These are phyloP conservation scores for Globodera rostochiensis DNA, from an alignment of 1,140 invertebrate species.

Conservation along the genomic window DNA sequence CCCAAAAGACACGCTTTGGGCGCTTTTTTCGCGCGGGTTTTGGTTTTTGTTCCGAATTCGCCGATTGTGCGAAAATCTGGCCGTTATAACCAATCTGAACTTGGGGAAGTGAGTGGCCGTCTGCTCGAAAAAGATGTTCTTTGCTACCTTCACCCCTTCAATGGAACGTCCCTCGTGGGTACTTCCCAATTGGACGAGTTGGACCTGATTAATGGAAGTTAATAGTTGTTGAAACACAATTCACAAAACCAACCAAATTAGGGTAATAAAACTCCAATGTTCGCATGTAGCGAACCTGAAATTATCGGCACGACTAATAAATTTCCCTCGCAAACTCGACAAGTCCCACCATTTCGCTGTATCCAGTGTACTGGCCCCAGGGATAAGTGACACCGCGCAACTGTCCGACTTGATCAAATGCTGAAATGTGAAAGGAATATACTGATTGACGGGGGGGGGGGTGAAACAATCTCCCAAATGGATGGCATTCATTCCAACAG, in stretches of 20 bases:
- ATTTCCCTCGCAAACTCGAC: conserved; percentile 37
- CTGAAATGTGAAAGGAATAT: neutral
- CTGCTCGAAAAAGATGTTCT: neutral
- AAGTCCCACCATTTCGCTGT: conserved; percentile 52
- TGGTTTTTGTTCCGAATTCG: neutral
- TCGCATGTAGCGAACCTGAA: conserved; percentile 33
- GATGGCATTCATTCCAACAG: conserved; percentile 10
- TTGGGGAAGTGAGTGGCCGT: neutral
- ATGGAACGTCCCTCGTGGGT: conserved; percentile 64
- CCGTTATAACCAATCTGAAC: conserved; percentile 59
- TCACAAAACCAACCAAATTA: conserved; percentile 25
- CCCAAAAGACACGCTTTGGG: conserved; percentile 59
- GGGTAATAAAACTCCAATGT: conserved; percentile 63
- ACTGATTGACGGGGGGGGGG: neutral
- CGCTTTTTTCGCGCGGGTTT: conserved; percentile 2
- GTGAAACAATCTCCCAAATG: conserved; percentile 36
- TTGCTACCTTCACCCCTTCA: conserved; percentile 53
- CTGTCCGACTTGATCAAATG: conserved; percentile 28
- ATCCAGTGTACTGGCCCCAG: conserved; percentile 58
- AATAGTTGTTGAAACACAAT: neutral
- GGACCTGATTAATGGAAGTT: conserved; percentile 22
- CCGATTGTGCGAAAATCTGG: conserved; percentile 15
- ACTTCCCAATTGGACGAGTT: conserved; percentile 56
- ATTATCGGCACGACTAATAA: conserved; percentile 1
- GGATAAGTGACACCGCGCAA: conserved; percentile 53